Base-by-base conservation (phyloP, 2,888 invertebrate species). In the Cephus pulcher region DNA sequence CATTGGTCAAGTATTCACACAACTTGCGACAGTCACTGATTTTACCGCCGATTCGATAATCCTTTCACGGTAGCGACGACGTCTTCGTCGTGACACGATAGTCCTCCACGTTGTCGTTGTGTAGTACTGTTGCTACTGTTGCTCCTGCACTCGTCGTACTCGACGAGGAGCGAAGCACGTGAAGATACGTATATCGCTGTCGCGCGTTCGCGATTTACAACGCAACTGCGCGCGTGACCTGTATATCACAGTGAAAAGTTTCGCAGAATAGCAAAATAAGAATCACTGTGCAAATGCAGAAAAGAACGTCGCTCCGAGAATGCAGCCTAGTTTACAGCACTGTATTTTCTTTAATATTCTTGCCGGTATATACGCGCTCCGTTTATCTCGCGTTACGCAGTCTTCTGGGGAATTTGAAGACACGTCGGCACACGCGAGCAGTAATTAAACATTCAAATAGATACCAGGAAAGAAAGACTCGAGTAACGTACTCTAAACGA, bases 1-100 rank as follows among this genome's bases (percentile, higher is more conserved):
- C 84, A 84, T 84, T 82, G 82, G 79, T 84, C 83, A 79, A 82
- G 34, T 74, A 74, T 74, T 4, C 74, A 71, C 71, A 71, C 4
- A 71, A 71, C 71, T 32, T 32, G 71, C 71, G 71, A 71, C 9
- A 12, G 71, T 71, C 32, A 71, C 71, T 71, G 56, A 56, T 23
- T 23, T 56, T 56, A 56, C 6, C 56, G 56, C 56, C 56, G 23
- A 56, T 56, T 56, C 9, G 23, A 56, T 56, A 56, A 56, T 56
- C 56, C 56, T 56, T 56, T 34, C 71, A 23, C 71, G 71, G 0
- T 71, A 32, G 23, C 56, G 56, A 30, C 71, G 71, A 71, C 71
- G 32, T 34, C 71, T 32, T 71, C 71, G 32, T 33, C 71, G 71
- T 34, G 71, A 33, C 71, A 34, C 32, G 71, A 32, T 56, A 56